Conservation (phyloP, 1,140 invertebrate genomes). For the Micrasema longulum region DNA sequence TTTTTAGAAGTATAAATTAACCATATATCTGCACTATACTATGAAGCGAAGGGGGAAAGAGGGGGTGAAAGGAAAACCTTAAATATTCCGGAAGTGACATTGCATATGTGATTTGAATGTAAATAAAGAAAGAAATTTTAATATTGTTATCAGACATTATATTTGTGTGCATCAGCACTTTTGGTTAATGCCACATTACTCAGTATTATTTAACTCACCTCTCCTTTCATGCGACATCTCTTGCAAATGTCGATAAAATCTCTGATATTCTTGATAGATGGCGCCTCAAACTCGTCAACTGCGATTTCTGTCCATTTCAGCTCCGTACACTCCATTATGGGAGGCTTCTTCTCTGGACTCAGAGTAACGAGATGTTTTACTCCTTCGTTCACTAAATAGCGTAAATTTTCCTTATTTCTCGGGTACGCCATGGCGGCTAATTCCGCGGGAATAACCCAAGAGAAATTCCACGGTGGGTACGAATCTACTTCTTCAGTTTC, state of each 20-base stretch:
- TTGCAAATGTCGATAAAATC: constrained; percentile 76
- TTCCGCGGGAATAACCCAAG: constrained; percentile 71
- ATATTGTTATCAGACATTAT: no score
- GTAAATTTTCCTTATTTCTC: constrained; percentile 64
- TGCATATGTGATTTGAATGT: no score
- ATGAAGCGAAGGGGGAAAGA: no score
- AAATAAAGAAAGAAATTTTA: no score
- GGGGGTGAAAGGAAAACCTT: no score
- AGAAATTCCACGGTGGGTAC: constrained; percentile 72
- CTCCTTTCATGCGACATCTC: constrained; percentile 62
- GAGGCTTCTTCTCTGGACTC: constrained; percentile 73
- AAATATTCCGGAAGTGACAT: no score
- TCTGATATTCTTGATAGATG: constrained; percentile 74
- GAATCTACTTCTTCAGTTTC: constrained; percentile 58
- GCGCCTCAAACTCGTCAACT: constrained; percentile 75
- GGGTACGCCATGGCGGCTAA: constrained; percentile 73
- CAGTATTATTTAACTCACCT: no score
- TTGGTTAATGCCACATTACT: no score
- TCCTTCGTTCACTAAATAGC: constrained; percentile 63
- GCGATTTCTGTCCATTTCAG: constrained; percentile 72
- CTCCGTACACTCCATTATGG: constrained; percentile 65
- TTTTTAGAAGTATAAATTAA: no score
- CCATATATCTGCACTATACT: no score
- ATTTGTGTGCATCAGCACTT: no score
- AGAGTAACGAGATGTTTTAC: constrained; percentile 71